phyloP scores from a whole-genome alignment of 2,113 vertebrate genomes.

The Conger conger region DNA sequence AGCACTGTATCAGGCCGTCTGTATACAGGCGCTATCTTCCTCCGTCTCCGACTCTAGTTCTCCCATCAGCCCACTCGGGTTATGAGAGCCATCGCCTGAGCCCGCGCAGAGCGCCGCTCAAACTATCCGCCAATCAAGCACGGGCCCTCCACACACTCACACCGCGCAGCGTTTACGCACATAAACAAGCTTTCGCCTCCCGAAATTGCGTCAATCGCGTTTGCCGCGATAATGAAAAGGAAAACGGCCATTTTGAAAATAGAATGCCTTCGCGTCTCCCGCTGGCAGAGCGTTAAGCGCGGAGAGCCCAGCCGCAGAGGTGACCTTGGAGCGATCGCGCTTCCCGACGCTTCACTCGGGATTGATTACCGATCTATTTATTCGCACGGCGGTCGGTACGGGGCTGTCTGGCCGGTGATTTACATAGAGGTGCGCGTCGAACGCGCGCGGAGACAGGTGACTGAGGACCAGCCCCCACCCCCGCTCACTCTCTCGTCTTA shows the following conservation, averaged over 20 bases:
- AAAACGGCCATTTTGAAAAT: conserved; percentile 39
- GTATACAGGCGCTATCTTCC: background rate
- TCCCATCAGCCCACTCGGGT: background rate
- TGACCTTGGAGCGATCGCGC: conserved; percentile 44
- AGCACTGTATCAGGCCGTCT: background rate
- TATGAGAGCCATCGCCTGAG: background rate
- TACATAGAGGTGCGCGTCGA: conserved; percentile 12
- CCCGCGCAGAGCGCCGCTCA: background rate
- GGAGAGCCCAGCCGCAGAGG: conserved; percentile 3
- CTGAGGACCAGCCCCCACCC: background rate
- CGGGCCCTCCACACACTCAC: conserved; percentile 47
- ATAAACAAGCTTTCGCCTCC: conserved; percentile 53
- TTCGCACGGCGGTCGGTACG: conserved; percentile 33
- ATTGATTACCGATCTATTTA: conserved; percentile 38
- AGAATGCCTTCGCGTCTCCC: conserved; percentile 16
- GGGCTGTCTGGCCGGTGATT: background rate
- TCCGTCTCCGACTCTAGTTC: background rate
- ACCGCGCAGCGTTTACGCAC: conserved; percentile 52
- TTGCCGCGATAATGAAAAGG: conserved; percentile 40
- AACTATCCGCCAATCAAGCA: conserved; percentile 39
- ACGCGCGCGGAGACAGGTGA: conserved; percentile 10
- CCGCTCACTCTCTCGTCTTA: background rate
- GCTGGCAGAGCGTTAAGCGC: background rate
- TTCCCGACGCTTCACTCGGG: conserved; percentile 26
- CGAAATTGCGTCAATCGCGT: conserved; percentile 46